These are phyloP conservation scores for Glaucomys volans DNA, from an alignment of 2,113 vertebrate genomes.

Conservation along the genomic window DNA sequence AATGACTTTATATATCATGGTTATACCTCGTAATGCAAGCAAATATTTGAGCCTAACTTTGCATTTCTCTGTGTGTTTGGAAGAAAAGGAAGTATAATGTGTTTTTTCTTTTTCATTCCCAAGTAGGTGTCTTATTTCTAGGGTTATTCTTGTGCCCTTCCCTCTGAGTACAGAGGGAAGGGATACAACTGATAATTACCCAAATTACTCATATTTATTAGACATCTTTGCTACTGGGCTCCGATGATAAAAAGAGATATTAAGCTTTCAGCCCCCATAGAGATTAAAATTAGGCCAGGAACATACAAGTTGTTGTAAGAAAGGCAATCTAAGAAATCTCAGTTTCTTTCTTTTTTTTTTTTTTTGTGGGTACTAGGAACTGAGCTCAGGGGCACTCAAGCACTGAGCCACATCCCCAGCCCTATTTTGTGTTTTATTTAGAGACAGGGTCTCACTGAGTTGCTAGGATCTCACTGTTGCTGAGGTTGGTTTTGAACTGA, in stretches of 20 bases:
- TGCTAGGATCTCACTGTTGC: no score
- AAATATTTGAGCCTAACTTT: constrained; percentile 11
- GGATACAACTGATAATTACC: not conserved
- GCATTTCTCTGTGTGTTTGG: not conserved
- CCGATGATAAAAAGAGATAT: not conserved
- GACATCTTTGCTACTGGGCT: not conserved
- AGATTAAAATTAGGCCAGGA: constrained; percentile 35
- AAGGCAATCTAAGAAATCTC: not conserved
- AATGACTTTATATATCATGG: constrained; percentile 55
- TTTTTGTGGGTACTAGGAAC: no score
- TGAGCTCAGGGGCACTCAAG: no score
- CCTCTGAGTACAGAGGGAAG: not conserved
- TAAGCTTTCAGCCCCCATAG: not conserved
- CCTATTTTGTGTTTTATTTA: no score
- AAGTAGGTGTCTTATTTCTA: not conserved
- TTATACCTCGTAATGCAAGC: constrained; percentile 5
- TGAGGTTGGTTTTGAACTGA: no score
- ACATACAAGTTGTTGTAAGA: not conserved
- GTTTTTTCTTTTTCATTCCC: not conserved
- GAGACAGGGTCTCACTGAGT: no score
- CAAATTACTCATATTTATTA: not conserved
- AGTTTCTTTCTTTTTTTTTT: not conserved
- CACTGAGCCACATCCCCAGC: no score
- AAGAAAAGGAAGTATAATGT: not conserved
- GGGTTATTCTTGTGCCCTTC: not conserved